A percentile compares a stretch with the other conserved stretches of the same genome.
Evolutionary conservation across 2,888 invertebrate species (phyloP).

Genomic region (Xylota segnis): DNA sequence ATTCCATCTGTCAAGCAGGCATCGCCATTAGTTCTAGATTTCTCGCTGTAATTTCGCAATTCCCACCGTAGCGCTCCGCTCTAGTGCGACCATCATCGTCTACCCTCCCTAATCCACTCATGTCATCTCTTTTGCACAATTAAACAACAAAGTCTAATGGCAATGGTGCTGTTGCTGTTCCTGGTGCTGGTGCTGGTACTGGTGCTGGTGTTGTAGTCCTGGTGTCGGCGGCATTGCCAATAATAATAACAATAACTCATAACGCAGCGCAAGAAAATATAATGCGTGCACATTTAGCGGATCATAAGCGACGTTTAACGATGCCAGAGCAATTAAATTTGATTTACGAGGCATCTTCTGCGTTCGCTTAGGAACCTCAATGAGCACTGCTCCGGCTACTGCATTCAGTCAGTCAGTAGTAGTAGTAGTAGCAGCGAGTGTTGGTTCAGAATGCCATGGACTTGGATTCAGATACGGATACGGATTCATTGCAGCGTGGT

Average conservation of each 20-base stretch:
- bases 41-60: constrained; percentile 26
- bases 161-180: constrained; percentile 1
- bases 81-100: constrained; percentile 19
- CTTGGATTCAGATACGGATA: constrained; percentile 30
- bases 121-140: constrained; percentile 60
- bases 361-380: constrained; percentile 51
- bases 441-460: constrained; percentile 6
- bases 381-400: constrained; percentile 34
- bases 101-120: constrained; percentile 20
- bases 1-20: constrained; percentile 48
- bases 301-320: constrained; percentile 77
- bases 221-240: constrained; percentile 64
- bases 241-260: constrained; percentile 76
- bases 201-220: constrained; percentile 22
- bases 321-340: constrained; percentile 77
- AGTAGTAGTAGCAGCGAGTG: too few species aligned
- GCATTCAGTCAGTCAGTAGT: constrained; percentile 7
- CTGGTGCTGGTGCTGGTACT: constrained; percentile 1
- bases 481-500: constrained; percentile 39
- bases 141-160: constrained; percentile 52
- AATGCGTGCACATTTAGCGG: constrained; percentile 76
- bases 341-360: constrained; percentile 74
- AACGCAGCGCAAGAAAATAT: constrained; percentile 68
- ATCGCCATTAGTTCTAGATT: constrained; percentile 36
- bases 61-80: constrained; percentile 43